Evolutionary conservation across 2,113 vertebrate species (phyloP).

Genomic region (Enhydra lutris): DNA sequence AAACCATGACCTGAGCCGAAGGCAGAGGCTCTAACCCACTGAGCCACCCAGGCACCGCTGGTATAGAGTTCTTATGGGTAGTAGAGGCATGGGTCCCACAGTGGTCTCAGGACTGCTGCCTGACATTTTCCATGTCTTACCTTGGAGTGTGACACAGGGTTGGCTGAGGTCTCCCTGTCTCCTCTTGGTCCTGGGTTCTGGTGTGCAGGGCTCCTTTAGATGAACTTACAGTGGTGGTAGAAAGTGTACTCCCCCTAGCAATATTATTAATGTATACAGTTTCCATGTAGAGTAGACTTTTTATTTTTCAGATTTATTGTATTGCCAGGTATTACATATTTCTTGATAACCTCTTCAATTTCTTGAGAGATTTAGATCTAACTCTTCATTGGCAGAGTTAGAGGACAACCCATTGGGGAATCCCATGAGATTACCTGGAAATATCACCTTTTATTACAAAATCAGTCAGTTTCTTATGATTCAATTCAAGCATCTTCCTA

Average conservation of each 20-base stretch:
- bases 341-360: background rate
- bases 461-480: background rate
- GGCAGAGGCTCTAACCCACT: too few species aligned
- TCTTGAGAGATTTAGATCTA: constrained; percentile 5
- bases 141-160: background rate
- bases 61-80: background rate
- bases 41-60: background rate
- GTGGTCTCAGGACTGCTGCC: background rate
- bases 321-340: background rate
- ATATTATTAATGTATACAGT: background rate
- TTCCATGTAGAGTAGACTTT: background rate
- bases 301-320: background rate
- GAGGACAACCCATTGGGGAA: background rate
- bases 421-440: background rate
- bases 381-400: background rate
- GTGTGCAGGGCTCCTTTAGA: background rate
- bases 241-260: background rate
- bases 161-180: background rate
- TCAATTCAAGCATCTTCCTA: background rate
- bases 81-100: background rate
- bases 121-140: background rate
- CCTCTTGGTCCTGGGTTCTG: background rate
- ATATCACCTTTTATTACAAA: background rate
- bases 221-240: background rate
- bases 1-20: too few species aligned